phyloP scores from a whole-genome alignment of 2,797 vertebrate genomes.

The Coluber constrictor region DNA sequence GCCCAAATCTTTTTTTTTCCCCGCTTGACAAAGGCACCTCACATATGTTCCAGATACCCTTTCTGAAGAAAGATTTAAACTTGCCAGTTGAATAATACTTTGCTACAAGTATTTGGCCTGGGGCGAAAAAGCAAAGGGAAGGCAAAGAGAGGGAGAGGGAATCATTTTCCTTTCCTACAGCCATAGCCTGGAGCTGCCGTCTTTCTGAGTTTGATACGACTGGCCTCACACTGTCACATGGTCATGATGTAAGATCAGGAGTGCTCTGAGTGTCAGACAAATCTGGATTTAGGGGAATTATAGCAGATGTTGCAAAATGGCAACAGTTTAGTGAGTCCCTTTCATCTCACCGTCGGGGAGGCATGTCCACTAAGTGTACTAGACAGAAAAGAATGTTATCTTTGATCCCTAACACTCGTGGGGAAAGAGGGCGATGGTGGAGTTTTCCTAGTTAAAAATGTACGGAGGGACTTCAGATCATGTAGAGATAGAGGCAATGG shows the following conservation, averaged over 20 bases:
- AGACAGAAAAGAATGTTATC: slow-evolving; percentile 81
- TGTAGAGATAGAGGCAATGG: slow-evolving; percentile 66
- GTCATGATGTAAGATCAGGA: slow-evolving; percentile 77
- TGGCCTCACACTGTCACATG: slow-evolving; percentile 77
- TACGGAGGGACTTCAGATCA: slow-evolving; percentile 52
- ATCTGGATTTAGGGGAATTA: slow-evolving; percentile 85
- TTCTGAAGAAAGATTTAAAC: slow-evolving; percentile 78
- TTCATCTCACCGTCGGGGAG: slow-evolving; percentile 76
- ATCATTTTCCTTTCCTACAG: slow-evolving; percentile 70
- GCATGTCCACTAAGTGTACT: slow-evolving; percentile 74
- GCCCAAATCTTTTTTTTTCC: slow-evolving; percentile 51
- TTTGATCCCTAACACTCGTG: slow-evolving; percentile 75
- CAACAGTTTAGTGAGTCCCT: slow-evolving; percentile 82
- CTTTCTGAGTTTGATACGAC: slow-evolving; percentile 70
- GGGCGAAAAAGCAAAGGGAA: slow-evolving; percentile 65
- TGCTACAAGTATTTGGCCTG: slow-evolving; percentile 81
- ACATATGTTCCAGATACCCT: slow-evolving; percentile 81
- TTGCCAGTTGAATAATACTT: slow-evolving; percentile 80
- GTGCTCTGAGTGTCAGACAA: slow-evolving; percentile 77
- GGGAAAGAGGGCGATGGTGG: slow-evolving; percentile 47
- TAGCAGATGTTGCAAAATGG: slow-evolving; percentile 84
- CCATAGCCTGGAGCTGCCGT: slow-evolving; percentile 75
- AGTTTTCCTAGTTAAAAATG: slow-evolving; percentile 60
- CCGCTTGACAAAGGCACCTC: slow-evolving; percentile 73
- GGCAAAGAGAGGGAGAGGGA: background rate